These are phyloP conservation scores for Dinoponera quadriceps DNA, from an alignment of 1,140 invertebrate species.

Conservation along the genomic window DNA sequence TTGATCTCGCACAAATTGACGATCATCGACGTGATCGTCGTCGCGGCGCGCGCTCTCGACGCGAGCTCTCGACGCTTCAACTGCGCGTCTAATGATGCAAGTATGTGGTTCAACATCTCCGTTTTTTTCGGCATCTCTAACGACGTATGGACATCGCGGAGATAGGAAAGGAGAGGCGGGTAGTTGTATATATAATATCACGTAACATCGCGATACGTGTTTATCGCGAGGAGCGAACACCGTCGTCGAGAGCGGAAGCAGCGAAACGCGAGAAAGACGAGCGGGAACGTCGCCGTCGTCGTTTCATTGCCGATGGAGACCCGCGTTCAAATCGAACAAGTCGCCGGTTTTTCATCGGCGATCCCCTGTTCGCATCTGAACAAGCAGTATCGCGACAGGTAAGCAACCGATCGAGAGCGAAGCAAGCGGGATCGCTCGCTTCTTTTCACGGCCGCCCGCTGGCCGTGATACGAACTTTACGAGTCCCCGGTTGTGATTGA, in stretches of 20 bases:
- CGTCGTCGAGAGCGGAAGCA: neutral
- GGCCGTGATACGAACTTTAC: neutral
- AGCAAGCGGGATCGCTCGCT: neutral
- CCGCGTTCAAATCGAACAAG: slow-evolving; percentile 17
- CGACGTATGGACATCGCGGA: slow-evolving; percentile 20
- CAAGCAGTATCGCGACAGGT: neutral
- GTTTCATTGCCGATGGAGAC: slow-evolving; percentile 24
- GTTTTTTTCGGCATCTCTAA: slow-evolving; percentile 19
- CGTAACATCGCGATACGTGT: neutral
- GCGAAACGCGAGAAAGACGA: neutral
- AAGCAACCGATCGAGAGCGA: neutral
- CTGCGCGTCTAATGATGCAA: slow-evolving; percentile 21
- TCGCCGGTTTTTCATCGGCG: neutral
- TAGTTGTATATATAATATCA: slow-evolving; percentile 52
- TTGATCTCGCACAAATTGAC: no score
- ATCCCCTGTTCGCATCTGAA: neutral
- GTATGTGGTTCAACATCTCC: slow-evolving; percentile 28
- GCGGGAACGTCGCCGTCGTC: neutral
- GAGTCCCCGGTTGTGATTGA: slow-evolving; percentile 9
- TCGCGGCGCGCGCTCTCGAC: no score
- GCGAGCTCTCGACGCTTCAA: no score
- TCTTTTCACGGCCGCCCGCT: neutral
- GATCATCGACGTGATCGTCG: no score
- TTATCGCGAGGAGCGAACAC: neutral
- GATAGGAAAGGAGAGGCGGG: slow-evolving; percentile 46